A percentile compares a stretch with the other conserved stretches of the same genome.
These are phyloP conservation scores for Chloroclystis v-ata DNA, from an alignment of 2,888 invertebrate genomes.

Conservation along the genomic window DNA sequence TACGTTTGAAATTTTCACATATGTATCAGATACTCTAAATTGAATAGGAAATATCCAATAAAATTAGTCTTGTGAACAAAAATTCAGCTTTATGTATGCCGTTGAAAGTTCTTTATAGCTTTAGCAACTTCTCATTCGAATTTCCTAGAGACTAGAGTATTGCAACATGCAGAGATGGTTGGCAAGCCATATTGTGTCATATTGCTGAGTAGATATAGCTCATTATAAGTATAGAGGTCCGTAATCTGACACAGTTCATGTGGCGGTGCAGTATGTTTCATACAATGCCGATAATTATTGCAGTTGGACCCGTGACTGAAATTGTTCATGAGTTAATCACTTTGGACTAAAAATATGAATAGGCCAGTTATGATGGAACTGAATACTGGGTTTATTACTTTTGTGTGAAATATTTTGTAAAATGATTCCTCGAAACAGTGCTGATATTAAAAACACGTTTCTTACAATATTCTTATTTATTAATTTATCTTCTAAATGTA, in stretches of 20 bases:
- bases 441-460: too few species aligned
- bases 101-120: too few species aligned
- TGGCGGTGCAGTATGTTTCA: slow-evolving; percentile 63
- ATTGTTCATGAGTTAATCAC: slow-evolving; percentile 60
- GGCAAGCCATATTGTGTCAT: not conserved
- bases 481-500: too few species aligned
- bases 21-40: not conserved
- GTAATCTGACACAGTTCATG: slow-evolving; percentile 24
- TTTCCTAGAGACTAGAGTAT: too few species aligned
- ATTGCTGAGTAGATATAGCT: not conserved
- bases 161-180: too few species aligned
- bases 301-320: slow-evolving; percentile 61
- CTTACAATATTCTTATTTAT: too few species aligned
- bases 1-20: slow-evolving; percentile 4
- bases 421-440: too few species aligned
- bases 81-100: too few species aligned
- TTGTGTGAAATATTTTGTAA: not conserved
- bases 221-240: not conserved
- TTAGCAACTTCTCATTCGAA: not conserved
- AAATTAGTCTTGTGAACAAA: too few species aligned
- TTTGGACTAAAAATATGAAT: slow-evolving; percentile 49
- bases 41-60: too few species aligned
- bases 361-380: slow-evolving; percentile 13
- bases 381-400: not conserved
- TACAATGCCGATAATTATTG: slow-evolving; percentile 72